A percentile compares a stretch with the other conserved stretches of the same genome.
Evolutionary conservation across 1,140 invertebrate species (phyloP).

Genomic region (Drosophila tristis): DNA sequence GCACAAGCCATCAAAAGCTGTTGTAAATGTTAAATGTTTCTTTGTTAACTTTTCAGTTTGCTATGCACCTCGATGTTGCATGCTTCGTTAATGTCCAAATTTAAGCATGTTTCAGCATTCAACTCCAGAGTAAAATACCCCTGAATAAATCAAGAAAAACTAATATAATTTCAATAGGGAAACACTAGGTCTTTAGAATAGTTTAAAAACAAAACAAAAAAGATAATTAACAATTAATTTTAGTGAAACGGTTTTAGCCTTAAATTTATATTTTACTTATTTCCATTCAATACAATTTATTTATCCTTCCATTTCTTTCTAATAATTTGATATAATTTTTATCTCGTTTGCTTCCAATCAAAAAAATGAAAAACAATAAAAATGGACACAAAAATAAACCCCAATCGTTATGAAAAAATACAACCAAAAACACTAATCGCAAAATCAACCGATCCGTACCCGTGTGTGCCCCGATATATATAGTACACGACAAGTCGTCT

Average conservation of each 20-base stretch:
- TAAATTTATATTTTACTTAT: slow-evolving; percentile 36
- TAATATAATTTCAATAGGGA: too few species aligned
- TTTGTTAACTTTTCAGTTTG: background rate
- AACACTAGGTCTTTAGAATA: too few species aligned
- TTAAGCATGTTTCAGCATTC: too few species aligned
- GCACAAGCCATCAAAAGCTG: slow-evolving; percentile 6
- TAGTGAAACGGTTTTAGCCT: slow-evolving; percentile 3
- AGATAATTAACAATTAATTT: slow-evolving; percentile 7
- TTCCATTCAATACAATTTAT: slow-evolving; percentile 45
- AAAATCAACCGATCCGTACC: slow-evolving; percentile 57
- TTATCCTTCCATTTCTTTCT: slow-evolving; percentile 37
- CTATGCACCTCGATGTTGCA: background rate
- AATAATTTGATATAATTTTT: slow-evolving; percentile 42
- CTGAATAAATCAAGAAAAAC: too few species aligned
- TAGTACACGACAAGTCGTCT: slow-evolving; percentile 84
- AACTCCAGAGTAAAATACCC: too few species aligned
- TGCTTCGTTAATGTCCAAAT: too few species aligned
- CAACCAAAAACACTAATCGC: slow-evolving; percentile 42
- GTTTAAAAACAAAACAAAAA: background rate
- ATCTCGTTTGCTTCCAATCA: slow-evolving; percentile 50
- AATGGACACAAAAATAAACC: slow-evolving; percentile 8
- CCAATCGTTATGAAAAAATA: slow-evolving; percentile 22
- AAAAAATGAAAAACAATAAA: slow-evolving; percentile 32
- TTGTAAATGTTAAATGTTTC: background rate
- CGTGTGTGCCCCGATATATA: slow-evolving; percentile 37